Base-by-base conservation (phyloP, 2,797 vertebrate species). In the Lepilemur ruficaudatus region DNA sequence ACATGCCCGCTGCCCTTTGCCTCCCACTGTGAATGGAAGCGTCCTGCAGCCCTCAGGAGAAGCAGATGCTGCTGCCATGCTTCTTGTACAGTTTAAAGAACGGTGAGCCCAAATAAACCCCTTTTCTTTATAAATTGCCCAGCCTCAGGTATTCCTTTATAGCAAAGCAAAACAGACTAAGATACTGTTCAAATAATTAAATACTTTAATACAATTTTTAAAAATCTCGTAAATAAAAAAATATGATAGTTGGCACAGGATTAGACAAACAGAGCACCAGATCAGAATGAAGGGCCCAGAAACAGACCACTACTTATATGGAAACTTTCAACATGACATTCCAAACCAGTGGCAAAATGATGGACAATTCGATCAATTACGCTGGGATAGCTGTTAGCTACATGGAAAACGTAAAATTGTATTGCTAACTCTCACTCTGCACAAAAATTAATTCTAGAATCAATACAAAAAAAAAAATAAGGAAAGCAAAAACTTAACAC, bases 361-460 rank as follows among this genome's bases (percentile, higher is more conserved):
- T 20, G 9, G 32, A 18, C 73, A 55, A 59, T 67, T 61, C 38
- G 46, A 7, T 92, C 30, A 57, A 0, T 48, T 75, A 35, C 83
- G 28, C 28, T 59, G 57, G 57, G 14, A 86, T 70, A 93, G 38
- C 23, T 87, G 43, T 70, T 73, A 91, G 73, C 55, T 78, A 41
- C 4, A 32, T 43, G 46, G 63, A 79, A 91, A 86, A 97, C 78
- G 57, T 57, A 86, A 92, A 91, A 82, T 5, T 57, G 63, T 41
- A 70, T 5, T 11, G 17, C 30, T 81, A n/a, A 61, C 48, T 75
- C 41, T 90, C 25, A 55, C 79, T 91, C 25, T 57, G 55, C 32
- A 93, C 18, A 83, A 91, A 96, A 94, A 89, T 48, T 70, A 91
- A 92, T 70, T 93, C 83, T 96, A 70, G 75, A 73, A 86, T 92